phyloP scores from a whole-genome alignment of 2,888 invertebrate species.

The Thera britannica region DNA sequence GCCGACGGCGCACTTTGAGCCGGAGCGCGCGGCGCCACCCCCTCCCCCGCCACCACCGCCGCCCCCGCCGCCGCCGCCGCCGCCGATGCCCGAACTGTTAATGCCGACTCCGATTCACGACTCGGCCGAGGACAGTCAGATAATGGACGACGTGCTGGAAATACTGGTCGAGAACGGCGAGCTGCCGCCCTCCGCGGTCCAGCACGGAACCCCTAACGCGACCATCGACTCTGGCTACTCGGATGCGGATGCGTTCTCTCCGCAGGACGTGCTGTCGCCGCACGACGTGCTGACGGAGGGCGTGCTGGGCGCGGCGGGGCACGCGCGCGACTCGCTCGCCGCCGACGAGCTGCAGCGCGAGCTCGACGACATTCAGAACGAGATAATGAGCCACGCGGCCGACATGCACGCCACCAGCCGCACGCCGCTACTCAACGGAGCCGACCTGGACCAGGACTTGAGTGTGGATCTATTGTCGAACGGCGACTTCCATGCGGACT shows the following conservation, averaged over 20 bases:
- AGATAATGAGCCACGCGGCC: constrained; percentile 70
- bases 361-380: constrained; percentile 76
- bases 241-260: constrained; percentile 38
- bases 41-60: constrained; percentile 70
- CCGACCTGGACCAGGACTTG: constrained; percentile 65
- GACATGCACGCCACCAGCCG: constrained; percentile 61
- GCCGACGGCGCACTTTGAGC: constrained; percentile 75
- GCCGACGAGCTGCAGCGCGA: constrained; percentile 75
- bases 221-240: constrained; percentile 57
- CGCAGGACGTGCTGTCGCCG: constrained; percentile 61
- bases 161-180: constrained; percentile 97
- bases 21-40: constrained; percentile 62
- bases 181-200: constrained; percentile 94
- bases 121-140: constrained; percentile 86
- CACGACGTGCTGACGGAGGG: constrained; percentile 68
- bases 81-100: constrained; percentile 57
- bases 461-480: constrained; percentile 62
- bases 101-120: constrained; percentile 55
- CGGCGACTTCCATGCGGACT: constrained; percentile 68
- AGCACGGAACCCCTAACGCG: constrained; percentile 83
- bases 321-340: constrained; percentile 66
- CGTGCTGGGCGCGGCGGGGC: constrained; percentile 60
- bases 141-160: constrained; percentile 96
- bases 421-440: constrained; percentile 47
- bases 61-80: constrained; percentile 64